Conservation (phyloP, 92 coral and sea anemone species). For the Isaurus tuberculatus region DNA sequence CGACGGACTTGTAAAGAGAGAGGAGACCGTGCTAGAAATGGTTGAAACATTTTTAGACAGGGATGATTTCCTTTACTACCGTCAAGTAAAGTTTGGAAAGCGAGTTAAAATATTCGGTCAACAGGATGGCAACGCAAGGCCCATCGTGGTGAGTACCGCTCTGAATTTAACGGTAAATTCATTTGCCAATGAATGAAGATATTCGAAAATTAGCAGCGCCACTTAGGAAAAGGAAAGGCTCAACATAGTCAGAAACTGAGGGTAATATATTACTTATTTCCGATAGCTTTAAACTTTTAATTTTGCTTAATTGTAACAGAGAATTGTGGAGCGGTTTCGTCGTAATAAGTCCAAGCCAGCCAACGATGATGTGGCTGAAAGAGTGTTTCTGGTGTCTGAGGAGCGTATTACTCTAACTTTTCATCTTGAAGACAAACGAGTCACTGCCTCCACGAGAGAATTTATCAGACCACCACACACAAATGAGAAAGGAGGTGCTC, state of each 20-base stretch:
- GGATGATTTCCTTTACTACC: constrained; percentile 90
- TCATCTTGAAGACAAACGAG: constrained; percentile 94
- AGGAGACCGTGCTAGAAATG: constrained; percentile 94
- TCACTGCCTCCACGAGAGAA: constrained; percentile 97
- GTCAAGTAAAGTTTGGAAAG: constrained; percentile 91
- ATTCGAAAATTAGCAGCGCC: too few species aligned
- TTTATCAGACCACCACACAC: constrained; percentile 93
- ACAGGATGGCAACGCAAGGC: constrained; percentile 88
- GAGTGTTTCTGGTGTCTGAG: constrained; percentile 88
- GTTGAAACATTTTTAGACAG: constrained; percentile 84
- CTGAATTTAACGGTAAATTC: neutral
- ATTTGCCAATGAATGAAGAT: too few species aligned
- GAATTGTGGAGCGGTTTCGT: constrained; percentile 93
- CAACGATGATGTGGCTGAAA: constrained; percentile 94
- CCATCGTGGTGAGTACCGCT: constrained; percentile 77
- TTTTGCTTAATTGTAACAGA: constrained; percentile 55
- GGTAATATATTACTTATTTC: too few species aligned
- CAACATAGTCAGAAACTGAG: too few species aligned
- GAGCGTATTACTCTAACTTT: constrained; percentile 94
- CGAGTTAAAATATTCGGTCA: constrained; percentile 98
- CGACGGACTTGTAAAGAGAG: constrained; percentile 95
- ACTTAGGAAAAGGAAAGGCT: too few species aligned
- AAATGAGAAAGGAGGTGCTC: constrained; percentile 88
- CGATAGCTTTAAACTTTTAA: too few species aligned
- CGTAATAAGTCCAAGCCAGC: constrained; percentile 87